Evolutionary conservation across 2,113 vertebrate genomes (phyloP), one percentile per base, ranked within the genome.

Genomic region (Clarias gariepinus): DNA sequence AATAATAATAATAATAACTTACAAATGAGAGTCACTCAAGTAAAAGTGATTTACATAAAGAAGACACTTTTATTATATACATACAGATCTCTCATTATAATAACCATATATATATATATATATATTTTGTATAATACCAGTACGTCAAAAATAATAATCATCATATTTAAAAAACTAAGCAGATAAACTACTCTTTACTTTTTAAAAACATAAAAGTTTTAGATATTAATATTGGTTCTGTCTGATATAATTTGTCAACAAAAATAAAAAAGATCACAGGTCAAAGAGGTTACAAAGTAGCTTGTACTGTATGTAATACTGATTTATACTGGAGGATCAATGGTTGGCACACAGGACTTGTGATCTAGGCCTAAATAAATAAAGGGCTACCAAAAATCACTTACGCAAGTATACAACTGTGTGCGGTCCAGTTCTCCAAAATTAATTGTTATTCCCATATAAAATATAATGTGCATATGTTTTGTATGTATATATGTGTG

Each of bases 101-200:
- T 92, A 90, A 90, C 90, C 88, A 89, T 92, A 92, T 91, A 91
- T 91, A 80, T 86, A 88, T 86, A n/a, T n/a, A n/a, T n/a, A n/a
- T n/a, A n/a, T n/a, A n/a, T n/a, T n/a, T 81, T 82, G 77, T 86
- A 92, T 94, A 92, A 91, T 93, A 93, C 89, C 89, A 92, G 88
- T 90, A 93, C 92, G 90, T 93, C 93, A 93, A 95, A 95, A 94
- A 95, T 94, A 94, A 94, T 93, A 92, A 90, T 89, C 91, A 86
- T 89, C 89, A 92, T 94, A 93, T 91, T 91, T 94, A 94, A 91
- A 95, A 94, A 95, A 94, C 93, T 94, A 94, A 91, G 92, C 92
- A 92, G 92, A 92, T 94, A 90, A 91, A 91, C 91, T 94, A 92
- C 90, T 93, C 91, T 93, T 90, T 86, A 93, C 88, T 91, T 91